These are phyloP conservation scores for Diarsia mendica DNA, from an alignment of 2,888 invertebrate genomes.

Conservation along the genomic window DNA sequence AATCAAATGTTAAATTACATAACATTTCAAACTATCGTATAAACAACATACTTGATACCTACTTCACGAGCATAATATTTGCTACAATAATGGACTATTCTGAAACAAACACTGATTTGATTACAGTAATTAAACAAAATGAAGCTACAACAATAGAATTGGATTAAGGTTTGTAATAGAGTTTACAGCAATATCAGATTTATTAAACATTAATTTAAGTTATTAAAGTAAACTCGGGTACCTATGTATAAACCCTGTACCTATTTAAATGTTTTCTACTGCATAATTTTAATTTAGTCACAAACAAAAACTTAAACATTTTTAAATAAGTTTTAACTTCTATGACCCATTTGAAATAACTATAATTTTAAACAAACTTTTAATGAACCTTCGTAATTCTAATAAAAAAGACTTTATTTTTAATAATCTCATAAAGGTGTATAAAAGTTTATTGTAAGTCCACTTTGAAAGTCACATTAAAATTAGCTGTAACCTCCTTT, in stretches of 20 bases:
- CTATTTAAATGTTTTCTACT: constrained; percentile 3
- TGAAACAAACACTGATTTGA: constrained; percentile 38
- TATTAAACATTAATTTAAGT: constrained; percentile 15
- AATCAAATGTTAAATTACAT: background rate
- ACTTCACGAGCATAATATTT: constrained; percentile 3
- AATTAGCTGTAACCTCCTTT: constrained; percentile 11
- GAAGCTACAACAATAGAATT: constrained; percentile 23
- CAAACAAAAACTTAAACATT: background rate
- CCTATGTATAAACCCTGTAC: background rate
- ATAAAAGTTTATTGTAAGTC: background rate
- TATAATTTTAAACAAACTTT: constrained; percentile 25
- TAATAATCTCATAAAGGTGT: background rate
- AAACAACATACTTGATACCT: background rate
- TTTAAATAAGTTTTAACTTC: constrained; percentile 12
- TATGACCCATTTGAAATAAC: constrained; percentile 11
- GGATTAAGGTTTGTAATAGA: constrained; percentile 25
- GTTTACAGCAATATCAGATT: constrained; percentile 19
- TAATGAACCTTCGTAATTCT: constrained; percentile 24
- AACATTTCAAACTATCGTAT: constrained; percentile 15
- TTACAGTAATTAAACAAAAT: constrained; percentile 30
- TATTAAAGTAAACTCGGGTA: background rate
- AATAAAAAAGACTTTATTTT: constrained; percentile 3
- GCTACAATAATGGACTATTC: constrained; percentile 25
- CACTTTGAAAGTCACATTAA: constrained; percentile 31
- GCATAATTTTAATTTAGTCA: constrained; percentile 9